phyloP scores from a whole-genome alignment of 2,797 vertebrate species.

The Pempheris klunzingeri region DNA sequence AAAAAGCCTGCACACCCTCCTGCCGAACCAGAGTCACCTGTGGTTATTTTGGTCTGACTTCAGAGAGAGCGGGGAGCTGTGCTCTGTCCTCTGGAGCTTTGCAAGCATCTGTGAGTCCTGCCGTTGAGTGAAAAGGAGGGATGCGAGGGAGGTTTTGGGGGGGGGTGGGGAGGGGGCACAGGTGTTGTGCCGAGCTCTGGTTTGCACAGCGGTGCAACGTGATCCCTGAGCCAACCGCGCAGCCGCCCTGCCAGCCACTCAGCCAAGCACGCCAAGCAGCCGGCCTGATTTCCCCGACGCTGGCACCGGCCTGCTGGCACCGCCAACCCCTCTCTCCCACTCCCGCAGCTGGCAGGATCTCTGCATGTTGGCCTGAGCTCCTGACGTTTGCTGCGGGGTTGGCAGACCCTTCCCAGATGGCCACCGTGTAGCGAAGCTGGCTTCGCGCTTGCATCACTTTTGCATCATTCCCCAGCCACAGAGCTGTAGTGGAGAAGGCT shows the following conservation, averaged over 20 bases:
- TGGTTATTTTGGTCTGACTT: conserved; percentile 76
- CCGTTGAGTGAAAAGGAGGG: conserved; percentile 29
- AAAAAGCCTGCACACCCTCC: conserved; percentile 33
- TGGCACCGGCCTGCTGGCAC: conserved; percentile 63
- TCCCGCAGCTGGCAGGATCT: conserved; percentile 70
- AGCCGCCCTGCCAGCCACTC: conserved; percentile 62
- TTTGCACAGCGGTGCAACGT: conserved; percentile 71
- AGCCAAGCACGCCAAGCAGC: conserved; percentile 54
- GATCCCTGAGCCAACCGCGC: conserved; percentile 63
- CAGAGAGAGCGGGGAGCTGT: conserved; percentile 61
- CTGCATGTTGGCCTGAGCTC: conserved; percentile 52
- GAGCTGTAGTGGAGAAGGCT: conserved; percentile 37
- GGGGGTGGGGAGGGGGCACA: conserved; percentile 39
- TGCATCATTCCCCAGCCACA: conserved; percentile 50
- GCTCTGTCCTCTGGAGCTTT: conserved; percentile 69
- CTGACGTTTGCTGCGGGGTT: conserved; percentile 62
- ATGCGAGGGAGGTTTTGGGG: neutral
- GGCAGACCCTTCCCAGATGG: conserved; percentile 74
- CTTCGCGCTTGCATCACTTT: conserved; percentile 63
- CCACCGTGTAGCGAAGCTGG: conserved; percentile 62
- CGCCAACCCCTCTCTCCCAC: conserved; percentile 38
- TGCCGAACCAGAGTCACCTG: conserved; percentile 63
- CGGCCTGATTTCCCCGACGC: conserved; percentile 64
- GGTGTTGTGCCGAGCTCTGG: conserved; percentile 66
- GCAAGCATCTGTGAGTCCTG: conserved; percentile 70